Evolutionary conservation across 2,113 vertebrate genomes (phyloP), one percentile per base, ranked within the genome.

Genomic region (Hippoglossus stenolepis): DNA sequence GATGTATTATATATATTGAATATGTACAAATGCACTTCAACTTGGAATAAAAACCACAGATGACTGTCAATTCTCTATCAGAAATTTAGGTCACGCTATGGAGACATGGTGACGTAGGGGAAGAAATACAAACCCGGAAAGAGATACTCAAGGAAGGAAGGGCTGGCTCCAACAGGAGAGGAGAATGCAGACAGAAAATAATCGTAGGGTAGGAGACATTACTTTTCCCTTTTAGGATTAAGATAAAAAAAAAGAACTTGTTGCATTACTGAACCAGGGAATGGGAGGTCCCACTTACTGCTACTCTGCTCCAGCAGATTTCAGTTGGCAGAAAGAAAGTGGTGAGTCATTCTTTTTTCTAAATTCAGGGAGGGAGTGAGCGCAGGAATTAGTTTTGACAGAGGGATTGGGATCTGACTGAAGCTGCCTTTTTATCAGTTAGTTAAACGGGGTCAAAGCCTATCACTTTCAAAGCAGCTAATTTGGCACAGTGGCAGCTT

Each of bases 261-360:
- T 80, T 79, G 71, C 49, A 81, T 83, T 80, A 83, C 54, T 80
- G 70, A 80, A 77, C 59, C 8, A 18, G 20, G 17, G 8, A 80
- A 31, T 1, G 56, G 15, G 3, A 58, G n/a, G 24, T 43, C 62
- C 68, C 10, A 45, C 60, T 71, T 11, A 35, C 15, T 59, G 24
- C 31, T 15, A 9, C 12, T 43, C 40, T 12, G 40, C 40, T 43
- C 11, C 28, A 7, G 45, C 56, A 43, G 73, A 79, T 74, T 80
- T 73, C 49, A 65, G 60, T 38, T 70, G 63, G 56, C 83, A 81
- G 64, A 65, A 73, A 62, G 69, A 77, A 56, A 63, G 31, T 58
- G 75, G 59, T 89, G 82, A 79, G 70, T 83, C 87, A 89, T 72
- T 47, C 79, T 66, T 12, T 23, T 31, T 70, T 87, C 76, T 75